A percentile compares a stretch with the other conserved stretches of the same genome.
These are phyloP conservation scores for Sebastes trivittatus DNA, from an alignment of 2,797 vertebrate genomes.

Conservation along the genomic window DNA sequence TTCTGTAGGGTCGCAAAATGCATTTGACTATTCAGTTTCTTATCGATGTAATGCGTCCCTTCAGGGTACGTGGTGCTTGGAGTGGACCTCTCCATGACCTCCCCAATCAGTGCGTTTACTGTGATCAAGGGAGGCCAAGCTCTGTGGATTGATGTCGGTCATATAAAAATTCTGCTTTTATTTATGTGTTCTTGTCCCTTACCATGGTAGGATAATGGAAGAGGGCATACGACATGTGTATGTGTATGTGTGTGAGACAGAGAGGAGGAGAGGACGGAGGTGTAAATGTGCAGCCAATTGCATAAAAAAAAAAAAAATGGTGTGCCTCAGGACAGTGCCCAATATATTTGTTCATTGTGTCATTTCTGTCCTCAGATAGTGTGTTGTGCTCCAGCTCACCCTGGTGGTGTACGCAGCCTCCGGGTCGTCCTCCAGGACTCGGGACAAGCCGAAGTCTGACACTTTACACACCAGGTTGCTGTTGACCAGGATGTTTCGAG, in stretches of 20 bases:
- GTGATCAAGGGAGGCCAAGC: background rate
- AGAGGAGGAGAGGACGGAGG: too few relatives aligned
- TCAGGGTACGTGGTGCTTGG: background rate
- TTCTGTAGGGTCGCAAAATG: background rate
- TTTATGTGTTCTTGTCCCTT: conserved; percentile 36
- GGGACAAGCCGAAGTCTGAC: conserved; percentile 94
- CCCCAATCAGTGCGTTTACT: conserved; percentile 3
- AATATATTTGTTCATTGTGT: background rate
- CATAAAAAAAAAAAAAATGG: background rate
- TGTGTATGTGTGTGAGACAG: too few relatives aligned
- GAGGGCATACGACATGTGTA: background rate
- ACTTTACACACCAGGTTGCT: conserved; percentile 97
- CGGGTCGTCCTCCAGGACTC: conserved; percentile 95
- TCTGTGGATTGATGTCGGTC: conserved; percentile 52
- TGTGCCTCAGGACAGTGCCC: background rate
- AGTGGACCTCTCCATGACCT: conserved; percentile 17
- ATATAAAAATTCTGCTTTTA: conserved; percentile 49
- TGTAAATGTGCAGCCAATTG: background rate
- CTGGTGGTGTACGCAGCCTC: conserved; percentile 96
- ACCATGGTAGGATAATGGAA: background rate
- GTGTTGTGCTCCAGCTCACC: conserved; percentile 81
- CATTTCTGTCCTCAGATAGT: conserved; percentile 70
- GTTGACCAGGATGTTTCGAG: conserved; percentile 97
- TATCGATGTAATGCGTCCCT: background rate
- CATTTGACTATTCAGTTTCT: background rate